phyloP scores from a whole-genome alignment of 2,797 vertebrate species.

The Anabacerthia variegaticeps region DNA sequence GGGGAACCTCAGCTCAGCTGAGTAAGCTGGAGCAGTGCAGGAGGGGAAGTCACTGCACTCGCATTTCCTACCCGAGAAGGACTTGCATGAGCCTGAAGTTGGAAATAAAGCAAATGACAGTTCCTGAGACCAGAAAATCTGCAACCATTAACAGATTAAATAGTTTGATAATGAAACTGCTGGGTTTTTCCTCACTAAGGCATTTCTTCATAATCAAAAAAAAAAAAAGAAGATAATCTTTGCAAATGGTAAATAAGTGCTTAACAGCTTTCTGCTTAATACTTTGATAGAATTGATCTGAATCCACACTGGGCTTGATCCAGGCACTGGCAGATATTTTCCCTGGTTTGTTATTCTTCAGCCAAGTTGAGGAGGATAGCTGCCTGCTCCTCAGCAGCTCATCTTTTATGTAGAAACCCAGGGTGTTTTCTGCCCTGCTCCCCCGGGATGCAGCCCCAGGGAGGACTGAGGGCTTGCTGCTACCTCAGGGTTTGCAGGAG shows the following conservation, averaged over 20 bases:
- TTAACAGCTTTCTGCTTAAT: neutral
- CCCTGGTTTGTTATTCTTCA: neutral
- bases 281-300: neutral
- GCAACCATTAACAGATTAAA: neutral
- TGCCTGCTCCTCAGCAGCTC: neutral
- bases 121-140: neutral
- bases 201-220: neutral
- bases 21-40: neutral
- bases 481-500: neutral
- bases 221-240: neutral
- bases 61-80: neutral
- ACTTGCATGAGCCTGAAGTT: neutral
- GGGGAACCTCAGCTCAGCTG: neutral
- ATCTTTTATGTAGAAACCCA: neutral
- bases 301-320: neutral
- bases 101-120: neutral
- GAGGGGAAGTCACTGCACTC: neutral
- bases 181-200: neutral
- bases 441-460: neutral
- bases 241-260: neutral
- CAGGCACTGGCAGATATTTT: neutral
- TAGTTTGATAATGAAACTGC: neutral
- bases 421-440: neutral
- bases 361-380: neutral
- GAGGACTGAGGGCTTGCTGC: neutral